phyloP scores from a whole-genome alignment of 30 jellyfish, hydroid and myxozoan species.

The Aurelia aurita region DNA sequence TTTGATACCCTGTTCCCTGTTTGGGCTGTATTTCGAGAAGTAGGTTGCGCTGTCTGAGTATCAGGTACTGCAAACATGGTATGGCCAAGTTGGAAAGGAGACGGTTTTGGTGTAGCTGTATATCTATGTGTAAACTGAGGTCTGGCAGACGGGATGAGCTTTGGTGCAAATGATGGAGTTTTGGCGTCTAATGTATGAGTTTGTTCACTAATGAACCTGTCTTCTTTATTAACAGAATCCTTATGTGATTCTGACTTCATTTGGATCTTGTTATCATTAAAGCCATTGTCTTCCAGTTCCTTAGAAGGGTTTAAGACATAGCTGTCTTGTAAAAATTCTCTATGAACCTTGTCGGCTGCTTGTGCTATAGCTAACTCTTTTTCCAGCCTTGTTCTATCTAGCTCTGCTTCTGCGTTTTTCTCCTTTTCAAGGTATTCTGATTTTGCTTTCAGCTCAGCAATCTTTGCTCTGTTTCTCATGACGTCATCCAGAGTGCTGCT shows the following conservation, averaged over 20 bases:
- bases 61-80: slow-evolving; percentile 16
- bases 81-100: slow-evolving; percentile 3
- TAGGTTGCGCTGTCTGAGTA: slow-evolving; percentile 15
- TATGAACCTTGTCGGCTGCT: slow-evolving; percentile 57
- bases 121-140: slow-evolving; percentile 1
- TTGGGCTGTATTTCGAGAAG: slow-evolving; percentile 11
- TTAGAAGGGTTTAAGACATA: slow-evolving; percentile 23
- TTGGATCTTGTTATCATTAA: slow-evolving; percentile 1
- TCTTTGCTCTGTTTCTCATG: slow-evolving; percentile 38
- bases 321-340: slow-evolving; percentile 21
- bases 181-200: too few relatives aligned
- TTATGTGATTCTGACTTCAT: too few relatives aligned
- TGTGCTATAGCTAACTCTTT: slow-evolving; percentile 53
- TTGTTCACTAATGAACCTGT: too few relatives aligned
- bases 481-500: slow-evolving; percentile 31
- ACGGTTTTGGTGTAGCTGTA: neutral
- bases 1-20: slow-evolving; percentile 10
- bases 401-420: slow-evolving; percentile 53
- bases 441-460: slow-evolving; percentile 41
- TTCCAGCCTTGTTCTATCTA: slow-evolving; percentile 48
- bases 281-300: neutral
- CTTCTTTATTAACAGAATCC: too few relatives aligned
- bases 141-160: too few relatives aligned
- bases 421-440: slow-evolving; percentile 43
- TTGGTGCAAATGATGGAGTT: too few relatives aligned